Percentiles rank a stretch among this genome's conserved stretches.
These are phyloP conservation scores for Nanger granti DNA, from an alignment of 2,113 vertebrate genomes.

Conservation along the genomic window DNA sequence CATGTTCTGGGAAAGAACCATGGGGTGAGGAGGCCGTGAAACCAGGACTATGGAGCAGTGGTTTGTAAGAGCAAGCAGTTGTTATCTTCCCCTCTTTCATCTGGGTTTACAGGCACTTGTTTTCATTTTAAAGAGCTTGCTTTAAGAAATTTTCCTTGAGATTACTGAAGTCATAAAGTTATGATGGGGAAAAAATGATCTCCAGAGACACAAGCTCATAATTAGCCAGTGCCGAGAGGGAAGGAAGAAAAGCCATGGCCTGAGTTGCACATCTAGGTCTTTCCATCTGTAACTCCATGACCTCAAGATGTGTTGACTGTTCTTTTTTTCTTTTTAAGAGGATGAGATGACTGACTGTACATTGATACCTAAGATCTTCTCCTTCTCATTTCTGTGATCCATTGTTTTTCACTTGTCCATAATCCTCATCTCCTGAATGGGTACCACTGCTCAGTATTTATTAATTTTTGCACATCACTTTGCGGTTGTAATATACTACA, in stretches of 20 bases:
- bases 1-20: neutral
- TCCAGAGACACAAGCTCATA: neutral
- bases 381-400: neutral
- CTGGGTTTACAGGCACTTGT: neutral
- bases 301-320: neutral
- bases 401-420: neutral
- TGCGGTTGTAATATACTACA: neutral
- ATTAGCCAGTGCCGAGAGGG: neutral
- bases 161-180: constrained; percentile 34
- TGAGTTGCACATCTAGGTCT: neutral
- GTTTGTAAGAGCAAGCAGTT: neutral
- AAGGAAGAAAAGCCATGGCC: neutral
- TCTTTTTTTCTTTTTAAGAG: neutral
- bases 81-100: neutral
- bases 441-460: neutral
- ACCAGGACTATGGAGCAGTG: neutral
- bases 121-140: neutral
- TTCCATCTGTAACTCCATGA: neutral
- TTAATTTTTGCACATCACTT: neutral
- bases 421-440: neutral
- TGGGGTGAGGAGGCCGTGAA: neutral
- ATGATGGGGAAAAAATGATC: neutral
- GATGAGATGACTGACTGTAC: too few species aligned
- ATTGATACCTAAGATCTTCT: neutral
- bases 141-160: neutral